Conservation (phyloP, 2,797 vertebrate species). For the Lagodon rhomboides region DNA sequence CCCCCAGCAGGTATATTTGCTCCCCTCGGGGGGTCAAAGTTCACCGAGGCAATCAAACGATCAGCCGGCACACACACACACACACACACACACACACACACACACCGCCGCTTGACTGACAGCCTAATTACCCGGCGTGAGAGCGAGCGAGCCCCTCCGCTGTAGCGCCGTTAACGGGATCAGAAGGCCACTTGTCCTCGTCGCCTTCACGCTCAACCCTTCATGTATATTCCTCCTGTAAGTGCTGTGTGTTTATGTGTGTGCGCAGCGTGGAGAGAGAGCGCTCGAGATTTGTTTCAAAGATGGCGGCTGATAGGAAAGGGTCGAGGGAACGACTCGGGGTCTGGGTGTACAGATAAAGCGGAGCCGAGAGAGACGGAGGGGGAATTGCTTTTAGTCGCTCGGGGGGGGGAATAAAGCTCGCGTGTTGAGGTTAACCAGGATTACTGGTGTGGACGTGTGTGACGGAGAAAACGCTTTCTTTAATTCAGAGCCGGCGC, state of each 20-base stretch:
- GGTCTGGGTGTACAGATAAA: slow-evolving; percentile 62
- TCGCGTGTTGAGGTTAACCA: slow-evolving; percentile 53
- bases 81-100: slow-evolving; percentile 21
- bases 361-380: slow-evolving; percentile 30
- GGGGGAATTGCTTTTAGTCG: slow-evolving; percentile 64
- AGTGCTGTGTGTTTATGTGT: slow-evolving; percentile 39
- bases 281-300: slow-evolving; percentile 3
- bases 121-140: slow-evolving; percentile 69
- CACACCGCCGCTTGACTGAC: slow-evolving; percentile 71
- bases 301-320: slow-evolving; percentile 35
- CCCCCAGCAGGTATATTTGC: slow-evolving; percentile 37
- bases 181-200: slow-evolving; percentile 59
- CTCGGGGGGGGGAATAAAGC: slow-evolving; percentile 39
- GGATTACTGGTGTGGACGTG: slow-evolving; percentile 36
- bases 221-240: slow-evolving; percentile 51
- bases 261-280: slow-evolving; percentile 5
- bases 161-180: slow-evolving; percentile 63
- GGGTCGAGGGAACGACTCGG: slow-evolving; percentile 32
- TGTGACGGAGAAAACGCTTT: slow-evolving; percentile 54
- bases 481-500: slow-evolving; percentile 38
- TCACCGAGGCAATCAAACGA: slow-evolving; percentile 61
- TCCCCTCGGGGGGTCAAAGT: slow-evolving; percentile 44
- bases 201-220: slow-evolving; percentile 11
- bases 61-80: not conserved
- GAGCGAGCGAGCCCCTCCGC: slow-evolving; percentile 49